Evolutionary conservation across 2,888 invertebrate genomes (phyloP), one percentile per base, ranked within the genome.

Genomic region (Aporophyla lueneburgensis): DNA sequence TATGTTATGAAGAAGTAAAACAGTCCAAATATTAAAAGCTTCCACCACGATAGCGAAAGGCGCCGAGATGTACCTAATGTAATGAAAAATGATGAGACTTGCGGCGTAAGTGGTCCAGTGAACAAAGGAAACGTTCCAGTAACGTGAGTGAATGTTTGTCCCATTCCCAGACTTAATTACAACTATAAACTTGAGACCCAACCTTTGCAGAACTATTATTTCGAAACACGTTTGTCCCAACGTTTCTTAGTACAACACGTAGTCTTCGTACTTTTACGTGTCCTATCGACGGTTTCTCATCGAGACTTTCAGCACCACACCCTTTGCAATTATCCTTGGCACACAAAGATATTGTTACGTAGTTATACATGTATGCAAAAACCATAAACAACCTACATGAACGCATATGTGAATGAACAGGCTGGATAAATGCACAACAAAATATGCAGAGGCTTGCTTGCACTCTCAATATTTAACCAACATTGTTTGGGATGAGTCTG

Each of bases 241-340:
- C 71, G 51, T 78, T 83, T 80, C 77, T 74, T 69, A 76, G 79
- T 71, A 70, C 71, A 53, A 67, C 58, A 66, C 62, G 51, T 63
- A 66, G 69, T 75, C 62, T 78, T 70, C 54, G 69, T 56, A 80
- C 77, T 85, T 81, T 85, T 84, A 77, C 87, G 89, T 89, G 88
- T 87, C 86, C 80, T 89, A 89, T 88, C 86, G 75, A 61, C 69
- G 51, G 56, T 74, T 81, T 84, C 80, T 81, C 78, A 80, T 87
- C 66, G 73, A 78, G 70, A 75, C 81, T 85, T 87, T 86, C 88
- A 88, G 88, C 78, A 80, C 87, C 87, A 80, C 87, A 84, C 86
- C 86, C 87, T 85, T 84, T 83, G 76, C 87, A 85, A 87, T 89
- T 89, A 90, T 90, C 90, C 91, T 91, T 90, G 90, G 88, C 89